Evolutionary conservation across 2,888 invertebrate species (phyloP), one percentile per base, ranked within the genome.

Genomic region (Geotrupes spiniger): DNA sequence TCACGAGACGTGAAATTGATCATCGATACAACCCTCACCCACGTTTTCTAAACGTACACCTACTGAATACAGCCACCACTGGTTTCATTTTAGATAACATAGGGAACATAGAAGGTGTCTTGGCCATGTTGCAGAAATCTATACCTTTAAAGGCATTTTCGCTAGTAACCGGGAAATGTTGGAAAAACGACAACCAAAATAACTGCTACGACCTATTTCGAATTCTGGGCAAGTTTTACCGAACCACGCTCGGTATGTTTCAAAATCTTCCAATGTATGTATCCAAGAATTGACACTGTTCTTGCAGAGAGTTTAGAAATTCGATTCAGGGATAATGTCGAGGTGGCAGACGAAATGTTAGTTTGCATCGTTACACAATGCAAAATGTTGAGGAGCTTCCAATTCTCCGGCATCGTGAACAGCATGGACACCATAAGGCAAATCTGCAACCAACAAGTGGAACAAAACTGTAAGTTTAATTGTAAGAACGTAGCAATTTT

Each of bases 41-140:
- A 21, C 21, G 21, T 21, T 21, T 21, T 21, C 21, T 21, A 21
- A 3, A 21, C 6, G 21, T 4, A 21, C 21, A 21, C 21, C 3
- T 21, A n/a, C n/a, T n/a, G n/a, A n/a, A n/a, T n/a, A n/a, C n/a
- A n/a, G n/a, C n/a, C n/a, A n/a, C n/a, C n/a, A n/a, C n/a, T n/a
- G n/a, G n/a, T n/a, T n/a, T n/a, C n/a, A n/a, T 44, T 54, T 47
- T 33, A 66, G 64, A 48, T 51, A 62, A 64, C 43, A 70, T 76
- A 55, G 73, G 74, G 39, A 74, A 76, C 56, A 71, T 71, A 56
- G 76, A 76, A 53, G 74, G 76, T 50, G 70, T 76, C 54, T 66
- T 63, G 53, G 67, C 71, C 46, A 66, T 77, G 40, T 61, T 77
- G 42, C 62, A 73, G 49, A 72, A 73, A n/a, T 70, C 73, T 36